Percentiles rank a stretch among this genome's conserved stretches.
phyloP scores from a whole-genome alignment of 2,888 invertebrate genomes.

The Netelia melanura region DNA sequence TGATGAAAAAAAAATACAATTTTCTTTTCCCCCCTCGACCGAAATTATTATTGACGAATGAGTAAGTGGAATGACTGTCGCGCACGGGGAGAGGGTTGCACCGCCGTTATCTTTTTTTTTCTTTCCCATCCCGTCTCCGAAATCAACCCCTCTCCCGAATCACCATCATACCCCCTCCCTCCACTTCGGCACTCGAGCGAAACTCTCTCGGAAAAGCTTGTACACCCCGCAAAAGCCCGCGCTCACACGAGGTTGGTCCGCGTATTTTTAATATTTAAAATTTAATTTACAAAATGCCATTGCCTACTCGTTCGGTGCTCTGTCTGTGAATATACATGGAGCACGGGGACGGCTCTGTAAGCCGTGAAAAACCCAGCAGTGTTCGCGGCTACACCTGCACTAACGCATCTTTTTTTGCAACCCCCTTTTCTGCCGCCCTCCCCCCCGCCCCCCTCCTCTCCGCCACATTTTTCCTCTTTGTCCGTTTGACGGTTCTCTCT shows the following conservation, averaged over 20 bases:
- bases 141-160: constrained; percentile 28
- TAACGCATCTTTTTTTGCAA: constrained; percentile 52
- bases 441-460: neutral
- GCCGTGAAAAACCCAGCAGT: constrained; percentile 45
- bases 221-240: constrained; percentile 25
- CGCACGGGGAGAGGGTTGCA: constrained; percentile 49
- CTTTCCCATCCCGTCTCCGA: constrained; percentile 9
- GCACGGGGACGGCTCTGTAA: constrained; percentile 10
- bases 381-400: constrained; percentile 54
- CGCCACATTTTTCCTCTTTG: constrained; percentile 27
- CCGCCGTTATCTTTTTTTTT: constrained; percentile 46
- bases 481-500: neutral
- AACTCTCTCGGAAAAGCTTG: constrained; percentile 51
- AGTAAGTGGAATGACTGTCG: constrained; percentile 80
- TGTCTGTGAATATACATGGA: constrained; percentile 69
- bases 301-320: constrained; percentile 66
- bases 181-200: constrained; percentile 56
- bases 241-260: constrained; percentile 69
- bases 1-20: constrained; percentile 76
- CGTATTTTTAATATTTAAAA: constrained; percentile 85
- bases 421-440: constrained; percentile 32
- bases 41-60: constrained; percentile 84
- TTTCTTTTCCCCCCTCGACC: constrained; percentile 82
- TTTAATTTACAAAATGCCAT: constrained; percentile 85
- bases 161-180: constrained; percentile 42